These are phyloP conservation scores for Archivesica marissinica DNA, from an alignment of 1,140 invertebrate species.

Conservation along the genomic window DNA sequence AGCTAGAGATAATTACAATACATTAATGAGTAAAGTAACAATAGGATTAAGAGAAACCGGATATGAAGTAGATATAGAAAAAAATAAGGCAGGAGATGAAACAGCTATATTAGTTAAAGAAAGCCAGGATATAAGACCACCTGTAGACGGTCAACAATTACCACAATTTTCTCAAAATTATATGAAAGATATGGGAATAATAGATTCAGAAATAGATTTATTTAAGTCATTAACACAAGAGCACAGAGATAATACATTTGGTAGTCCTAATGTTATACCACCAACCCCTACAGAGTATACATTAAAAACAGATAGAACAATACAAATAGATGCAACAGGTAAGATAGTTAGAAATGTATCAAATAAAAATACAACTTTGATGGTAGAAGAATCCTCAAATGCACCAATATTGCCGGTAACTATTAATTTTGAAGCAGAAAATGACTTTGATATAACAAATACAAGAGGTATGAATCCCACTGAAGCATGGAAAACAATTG, in stretches of 20 bases:
- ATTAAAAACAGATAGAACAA: background rate
- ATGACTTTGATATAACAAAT: background rate
- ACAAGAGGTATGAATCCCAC: background rate
- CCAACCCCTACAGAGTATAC: background rate
- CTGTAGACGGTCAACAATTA: no score
- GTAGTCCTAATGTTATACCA: background rate
- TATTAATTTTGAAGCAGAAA: background rate
- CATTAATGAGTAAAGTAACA: no score
- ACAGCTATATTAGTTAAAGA: no score
- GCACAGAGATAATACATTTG: background rate
- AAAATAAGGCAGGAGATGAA: no score
- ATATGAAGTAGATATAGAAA: background rate
- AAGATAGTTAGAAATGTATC: background rate
- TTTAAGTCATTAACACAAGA: background rate
- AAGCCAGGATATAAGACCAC: no score
- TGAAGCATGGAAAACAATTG: background rate
- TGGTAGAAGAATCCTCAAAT: background rate
- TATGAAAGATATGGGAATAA: background rate
- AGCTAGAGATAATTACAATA: background rate
- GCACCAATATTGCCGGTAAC: background rate
- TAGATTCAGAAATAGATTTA: background rate
- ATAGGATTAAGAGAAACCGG: background rate
- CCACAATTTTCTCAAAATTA: no score
- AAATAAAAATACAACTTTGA: background rate
- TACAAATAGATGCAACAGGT: background rate